Evolutionary conservation across 2,797 vertebrate genomes (phyloP).

Genomic region (Macrochelys suwanniensis): DNA sequence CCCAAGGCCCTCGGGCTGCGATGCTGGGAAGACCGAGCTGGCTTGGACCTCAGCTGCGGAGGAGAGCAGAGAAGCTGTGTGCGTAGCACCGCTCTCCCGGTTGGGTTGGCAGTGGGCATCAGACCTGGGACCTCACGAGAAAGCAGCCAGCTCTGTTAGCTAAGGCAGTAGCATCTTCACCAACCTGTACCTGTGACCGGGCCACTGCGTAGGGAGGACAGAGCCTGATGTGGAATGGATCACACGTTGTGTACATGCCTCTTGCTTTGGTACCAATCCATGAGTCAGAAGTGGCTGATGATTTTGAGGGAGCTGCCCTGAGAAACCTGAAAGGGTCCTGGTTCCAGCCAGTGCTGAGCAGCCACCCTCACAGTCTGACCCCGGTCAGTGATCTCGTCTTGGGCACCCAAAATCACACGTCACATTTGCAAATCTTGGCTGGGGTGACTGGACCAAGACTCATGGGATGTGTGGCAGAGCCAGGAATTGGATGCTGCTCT

Average conservation of each 20-base stretch:
- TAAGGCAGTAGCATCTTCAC: neutral
- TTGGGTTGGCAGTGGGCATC: too few relatives aligned
- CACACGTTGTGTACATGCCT: too few relatives aligned
- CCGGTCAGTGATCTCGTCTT: too few relatives aligned
- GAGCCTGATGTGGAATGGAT: neutral
- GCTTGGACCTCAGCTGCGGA: neutral
- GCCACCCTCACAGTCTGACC: too few relatives aligned
- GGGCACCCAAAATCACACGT: neutral
- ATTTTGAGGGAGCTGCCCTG: too few relatives aligned
- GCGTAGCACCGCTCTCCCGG: too few relatives aligned
- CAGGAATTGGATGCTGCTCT: neutral
- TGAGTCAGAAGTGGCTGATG: too few relatives aligned
- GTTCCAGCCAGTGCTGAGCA: too few relatives aligned
- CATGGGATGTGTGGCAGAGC: neutral
- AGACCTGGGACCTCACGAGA: too few relatives aligned
- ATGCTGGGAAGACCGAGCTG: neutral
- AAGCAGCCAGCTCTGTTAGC: neutral
- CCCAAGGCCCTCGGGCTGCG: neutral
- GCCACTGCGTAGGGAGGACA: neutral
- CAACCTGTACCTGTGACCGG: neutral
- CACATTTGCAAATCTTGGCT: neutral
- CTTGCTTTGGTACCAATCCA: too few relatives aligned
- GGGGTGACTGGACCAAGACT: neutral
- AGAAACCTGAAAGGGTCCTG: too few relatives aligned
- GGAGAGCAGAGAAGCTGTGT: neutral